These are phyloP conservation scores for Ispidina picta DNA, from an alignment of 2,797 vertebrate species.

Conservation along the genomic window DNA sequence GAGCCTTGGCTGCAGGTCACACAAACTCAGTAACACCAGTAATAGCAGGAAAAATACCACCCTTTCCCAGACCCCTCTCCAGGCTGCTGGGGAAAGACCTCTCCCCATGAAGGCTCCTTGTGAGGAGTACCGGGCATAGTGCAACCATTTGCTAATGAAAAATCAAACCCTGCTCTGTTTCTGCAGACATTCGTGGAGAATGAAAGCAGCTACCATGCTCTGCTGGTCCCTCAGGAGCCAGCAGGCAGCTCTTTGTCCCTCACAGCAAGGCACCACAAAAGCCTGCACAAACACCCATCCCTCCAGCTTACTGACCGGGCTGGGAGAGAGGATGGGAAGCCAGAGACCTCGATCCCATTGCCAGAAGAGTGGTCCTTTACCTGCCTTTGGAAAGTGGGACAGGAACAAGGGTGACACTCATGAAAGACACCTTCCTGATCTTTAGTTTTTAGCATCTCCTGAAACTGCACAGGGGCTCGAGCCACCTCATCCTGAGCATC, in stretches of 20 bases:
- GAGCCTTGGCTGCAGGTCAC: not conserved
- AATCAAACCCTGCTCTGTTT: not conserved
- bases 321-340: fast-evolving
- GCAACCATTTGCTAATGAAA: not conserved
- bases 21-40: not conserved
- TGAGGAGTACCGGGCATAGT: not conserved
- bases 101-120: not conserved
- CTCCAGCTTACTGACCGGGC: not conserved
- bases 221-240: not conserved
- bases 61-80: not conserved
- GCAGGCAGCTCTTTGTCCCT: slow-evolving; percentile 43
- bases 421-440: not conserved
- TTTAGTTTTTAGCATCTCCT: not conserved
- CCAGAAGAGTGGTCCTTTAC: not conserved
- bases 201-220: not conserved
- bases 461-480: not conserved
- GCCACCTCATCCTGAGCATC: not conserved
- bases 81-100: not conserved
- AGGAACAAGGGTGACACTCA: not conserved
- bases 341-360: not conserved
- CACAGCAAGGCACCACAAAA: not conserved
- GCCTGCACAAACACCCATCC: not conserved
- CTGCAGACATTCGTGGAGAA: not conserved
- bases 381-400: not conserved
- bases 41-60: not conserved